Base-by-base conservation (phyloP, 2,888 invertebrate genomes). In the Pseudoips prasinana region DNA sequence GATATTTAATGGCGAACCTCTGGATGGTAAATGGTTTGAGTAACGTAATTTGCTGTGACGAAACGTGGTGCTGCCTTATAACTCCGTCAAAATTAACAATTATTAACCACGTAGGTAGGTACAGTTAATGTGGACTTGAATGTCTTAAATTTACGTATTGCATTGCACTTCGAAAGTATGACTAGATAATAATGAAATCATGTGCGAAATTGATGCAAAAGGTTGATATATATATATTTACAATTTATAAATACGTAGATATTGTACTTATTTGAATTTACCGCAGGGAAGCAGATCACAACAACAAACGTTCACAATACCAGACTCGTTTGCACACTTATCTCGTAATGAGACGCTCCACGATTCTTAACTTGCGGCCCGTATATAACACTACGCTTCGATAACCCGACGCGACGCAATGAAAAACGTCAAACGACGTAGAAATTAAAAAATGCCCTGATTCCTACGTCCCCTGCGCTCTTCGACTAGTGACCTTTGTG, bases 21-120 rank as follows among this genome's bases (percentile, higher is more conserved):
- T 71, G 23, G 77, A 58, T 39, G 83, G 72, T 39, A 74, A 78
- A 63, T 80, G 84, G 46, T 82, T 86, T 43, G 86, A 83, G 40
- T 86, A 86, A 70, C 85, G 84, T 60, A 86, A 65, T 60, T 85
- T 87, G 71, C 84, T 78, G 80, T 85, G 87, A 61, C 87, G 85
- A 73, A 87, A 87, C 87, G 87, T 87, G 83, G 74, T 85, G 85
- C 64, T 53, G 77, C 48, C 58, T 76, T 74, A 64, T 60, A 45
- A 45, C 48, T 46, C 28, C 58, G 28, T 38, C 29, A 33, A 52
- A 44, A 51, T 25, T 35, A 52, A 57, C 41, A 39, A 34, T 25
- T 5, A 20, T 20, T n/a, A 29, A 39, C 20, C 29, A 29, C 26
- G 36, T 38, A 38, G 34, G 31, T 29, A 40, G 2, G 24, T 22